Evolutionary conservation across 2,797 vertebrate genomes (phyloP).

Genomic region (Vipera ursinii): DNA sequence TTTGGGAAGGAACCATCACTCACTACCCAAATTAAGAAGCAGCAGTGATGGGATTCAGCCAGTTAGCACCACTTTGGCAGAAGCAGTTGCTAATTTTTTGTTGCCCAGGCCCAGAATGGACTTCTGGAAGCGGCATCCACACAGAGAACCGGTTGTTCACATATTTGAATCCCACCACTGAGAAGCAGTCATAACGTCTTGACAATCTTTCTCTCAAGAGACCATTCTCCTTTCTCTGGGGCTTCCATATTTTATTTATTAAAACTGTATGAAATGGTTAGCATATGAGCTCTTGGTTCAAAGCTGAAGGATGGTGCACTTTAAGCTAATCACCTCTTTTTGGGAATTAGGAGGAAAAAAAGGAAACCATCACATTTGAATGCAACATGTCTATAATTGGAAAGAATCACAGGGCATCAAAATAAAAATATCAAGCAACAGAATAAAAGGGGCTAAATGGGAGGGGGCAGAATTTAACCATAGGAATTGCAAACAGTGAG

Average conservation of each 20-base stretch:
- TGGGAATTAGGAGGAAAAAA: constrained; percentile 11
- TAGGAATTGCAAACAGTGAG: neutral
- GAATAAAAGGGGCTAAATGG: constrained; percentile 38
- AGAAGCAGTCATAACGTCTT: constrained; percentile 56
- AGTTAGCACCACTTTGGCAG: too few relatives aligned
- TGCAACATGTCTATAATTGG: constrained; percentile 57
- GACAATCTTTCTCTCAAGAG: constrained; percentile 53
- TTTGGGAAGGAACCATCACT: constrained; percentile 58
- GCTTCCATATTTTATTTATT: constrained; percentile 58
- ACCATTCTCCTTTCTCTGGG: constrained; percentile 56
- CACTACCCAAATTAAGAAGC: constrained; percentile 56
- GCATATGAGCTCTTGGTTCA: constrained; percentile 55
- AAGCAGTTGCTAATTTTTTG: too few relatives aligned
- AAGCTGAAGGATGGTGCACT: constrained; percentile 62
- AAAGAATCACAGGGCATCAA: constrained; percentile 35
- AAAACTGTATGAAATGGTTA: constrained; percentile 55
- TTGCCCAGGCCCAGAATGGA: too few relatives aligned
- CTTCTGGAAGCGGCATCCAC: too few relatives aligned
- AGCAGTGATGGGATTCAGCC: too few relatives aligned
- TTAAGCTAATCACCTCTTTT: constrained; percentile 46
- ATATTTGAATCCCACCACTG: too few relatives aligned
- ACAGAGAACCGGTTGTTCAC: too few relatives aligned
- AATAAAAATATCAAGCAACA: constrained; percentile 44
- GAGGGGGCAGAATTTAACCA: neutral
- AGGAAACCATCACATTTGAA: constrained; percentile 51